Conservation (phyloP, 2,797 vertebrate genomes). For the Aphelocoma californica region DNA sequence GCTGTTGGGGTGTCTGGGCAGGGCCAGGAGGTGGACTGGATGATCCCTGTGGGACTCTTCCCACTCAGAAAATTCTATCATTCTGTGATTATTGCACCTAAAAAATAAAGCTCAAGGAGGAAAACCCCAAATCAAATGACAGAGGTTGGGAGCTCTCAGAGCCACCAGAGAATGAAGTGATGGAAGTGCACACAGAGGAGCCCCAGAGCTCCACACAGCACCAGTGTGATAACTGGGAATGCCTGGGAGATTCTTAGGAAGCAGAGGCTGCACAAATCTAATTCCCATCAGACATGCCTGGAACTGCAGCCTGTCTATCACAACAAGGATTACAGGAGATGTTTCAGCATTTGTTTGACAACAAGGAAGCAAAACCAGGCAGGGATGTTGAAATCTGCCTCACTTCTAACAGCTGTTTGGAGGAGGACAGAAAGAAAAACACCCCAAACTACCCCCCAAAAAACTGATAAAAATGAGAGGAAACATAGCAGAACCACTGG, state of each 20-base stretch:
- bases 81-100: not conserved
- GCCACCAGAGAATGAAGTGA: not conserved
- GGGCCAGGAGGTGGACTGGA: accelerated
- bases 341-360: not conserved
- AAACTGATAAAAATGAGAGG: not conserved
- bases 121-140: not conserved
- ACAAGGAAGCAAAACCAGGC: not conserved
- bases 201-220: not conserved
- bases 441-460: not conserved
- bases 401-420: not conserved
- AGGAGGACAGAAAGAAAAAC: not conserved
- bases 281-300: not conserved
- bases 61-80: not conserved
- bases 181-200: not conserved
- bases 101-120: not conserved
- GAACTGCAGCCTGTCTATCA: not conserved
- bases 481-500: not conserved
- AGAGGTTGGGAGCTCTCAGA: not conserved
- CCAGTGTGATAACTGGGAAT: not conserved
- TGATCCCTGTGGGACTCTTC: accelerated
- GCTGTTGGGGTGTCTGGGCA: not conserved
- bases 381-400: not conserved
- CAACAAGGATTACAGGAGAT: not conserved
- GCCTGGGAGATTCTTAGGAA: not conserved
- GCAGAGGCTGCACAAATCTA: not conserved